Percentiles rank a stretch among this genome's conserved stretches.
Evolutionary conservation across 2,797 vertebrate genomes (phyloP).

Genomic region (Anas bahamensis): DNA sequence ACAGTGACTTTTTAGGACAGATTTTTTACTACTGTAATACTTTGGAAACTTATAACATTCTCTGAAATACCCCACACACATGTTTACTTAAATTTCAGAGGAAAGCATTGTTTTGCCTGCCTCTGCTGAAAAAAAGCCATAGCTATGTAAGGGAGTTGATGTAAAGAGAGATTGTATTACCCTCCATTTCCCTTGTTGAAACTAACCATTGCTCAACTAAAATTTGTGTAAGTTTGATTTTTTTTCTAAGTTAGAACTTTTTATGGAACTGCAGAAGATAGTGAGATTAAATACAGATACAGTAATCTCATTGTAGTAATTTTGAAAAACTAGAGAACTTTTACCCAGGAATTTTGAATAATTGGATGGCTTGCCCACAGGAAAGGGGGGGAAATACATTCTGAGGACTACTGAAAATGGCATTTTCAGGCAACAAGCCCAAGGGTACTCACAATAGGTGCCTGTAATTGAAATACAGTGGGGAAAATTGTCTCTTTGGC

Average conservation of each 20-base stretch:
- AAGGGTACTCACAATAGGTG: background rate
- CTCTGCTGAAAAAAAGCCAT: background rate
- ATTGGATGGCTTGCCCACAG: background rate
- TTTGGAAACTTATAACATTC: background rate
- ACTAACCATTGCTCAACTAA: background rate
- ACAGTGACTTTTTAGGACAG: background rate
- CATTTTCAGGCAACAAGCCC: background rate
- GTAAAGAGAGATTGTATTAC: background rate
- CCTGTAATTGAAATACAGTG: background rate
- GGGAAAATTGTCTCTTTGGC: background rate
- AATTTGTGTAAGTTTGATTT: background rate
- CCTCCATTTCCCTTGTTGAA: background rate
- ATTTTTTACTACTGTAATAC: background rate
- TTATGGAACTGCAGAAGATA: background rate
- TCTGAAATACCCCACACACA: background rate
- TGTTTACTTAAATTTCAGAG: background rate
- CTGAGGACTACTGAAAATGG: background rate
- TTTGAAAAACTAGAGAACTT: background rate
- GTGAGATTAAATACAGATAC: background rate
- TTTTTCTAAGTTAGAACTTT: background rate
- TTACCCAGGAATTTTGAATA: background rate
- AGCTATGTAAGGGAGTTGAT: accelerated
- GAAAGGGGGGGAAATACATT: background rate
- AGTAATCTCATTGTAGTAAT: background rate
- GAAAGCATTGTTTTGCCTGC: background rate